Evolutionary conservation across 2,113 vertebrate species (phyloP).

Genomic region (Xerus inauris): DNA sequence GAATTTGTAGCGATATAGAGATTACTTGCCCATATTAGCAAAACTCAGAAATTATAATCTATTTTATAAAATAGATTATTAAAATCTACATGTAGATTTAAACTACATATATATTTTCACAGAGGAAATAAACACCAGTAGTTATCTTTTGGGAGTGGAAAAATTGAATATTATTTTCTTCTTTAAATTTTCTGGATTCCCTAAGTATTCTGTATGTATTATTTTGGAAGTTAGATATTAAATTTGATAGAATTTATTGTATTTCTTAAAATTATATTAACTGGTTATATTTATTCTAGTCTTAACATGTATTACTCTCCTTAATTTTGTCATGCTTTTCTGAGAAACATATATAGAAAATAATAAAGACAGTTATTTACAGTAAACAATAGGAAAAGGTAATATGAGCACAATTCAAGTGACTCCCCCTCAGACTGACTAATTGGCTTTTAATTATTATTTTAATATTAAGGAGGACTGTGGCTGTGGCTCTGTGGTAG

Average conservation of each 20-base stretch:
- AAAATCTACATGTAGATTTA: neutral
- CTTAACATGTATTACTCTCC: neutral
- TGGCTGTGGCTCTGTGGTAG: too few relatives aligned
- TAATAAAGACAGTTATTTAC: constrained; percentile 9
- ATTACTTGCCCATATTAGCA: neutral
- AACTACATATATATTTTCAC: neutral
- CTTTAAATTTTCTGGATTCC: constrained; percentile 12
- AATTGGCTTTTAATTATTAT: constrained; percentile 25
- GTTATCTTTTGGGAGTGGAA: neutral
- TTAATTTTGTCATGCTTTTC: constrained; percentile 42
- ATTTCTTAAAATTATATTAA: constrained; percentile 22
- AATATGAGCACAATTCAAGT: neutral
- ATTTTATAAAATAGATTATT: neutral
- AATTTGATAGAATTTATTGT: constrained; percentile 11
- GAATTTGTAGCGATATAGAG: neutral
- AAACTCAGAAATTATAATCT: constrained; percentile 11
- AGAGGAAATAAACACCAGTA: neutral
- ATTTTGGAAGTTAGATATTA: constrained; percentile 31
- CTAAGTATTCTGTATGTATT: constrained; percentile 19
- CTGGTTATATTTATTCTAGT: constrained; percentile 23
- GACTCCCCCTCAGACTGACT: neutral
- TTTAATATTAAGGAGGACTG: constrained; percentile 4
- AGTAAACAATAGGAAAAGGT: neutral
- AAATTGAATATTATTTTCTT: neutral
- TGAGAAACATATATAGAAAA: neutral